These are phyloP conservation scores for Mirounga angustirostris DNA, from an alignment of 2,113 vertebrate species.

Conservation along the genomic window DNA sequence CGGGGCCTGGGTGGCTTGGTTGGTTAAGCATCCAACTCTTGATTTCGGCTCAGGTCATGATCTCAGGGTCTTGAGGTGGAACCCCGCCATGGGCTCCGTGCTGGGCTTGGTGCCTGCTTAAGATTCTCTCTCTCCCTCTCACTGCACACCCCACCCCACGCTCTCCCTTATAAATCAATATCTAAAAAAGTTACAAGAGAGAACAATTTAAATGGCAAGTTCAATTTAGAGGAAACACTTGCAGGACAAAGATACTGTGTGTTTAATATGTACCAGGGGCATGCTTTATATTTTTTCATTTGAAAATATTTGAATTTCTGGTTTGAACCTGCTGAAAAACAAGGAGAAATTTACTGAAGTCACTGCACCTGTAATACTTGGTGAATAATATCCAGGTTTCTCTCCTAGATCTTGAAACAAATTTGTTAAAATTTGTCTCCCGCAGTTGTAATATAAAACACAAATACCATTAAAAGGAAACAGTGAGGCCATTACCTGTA, in stretches of 20 bases:
- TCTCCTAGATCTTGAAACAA: conserved; percentile 19
- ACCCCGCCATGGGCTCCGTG: neutral
- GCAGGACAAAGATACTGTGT: neutral
- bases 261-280: neutral
- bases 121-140: neutral
- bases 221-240: neutral
- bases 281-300: neutral
- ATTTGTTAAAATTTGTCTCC: conserved; percentile 36
- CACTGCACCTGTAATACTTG: neutral
- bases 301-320: neutral
- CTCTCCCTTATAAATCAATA: neutral
- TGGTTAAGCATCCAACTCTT: neutral
- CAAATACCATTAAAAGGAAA: conserved; percentile 46
- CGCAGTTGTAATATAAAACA: neutral
- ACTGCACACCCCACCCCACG: neutral
- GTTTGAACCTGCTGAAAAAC: conserved; percentile 17
- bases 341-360: conserved; percentile 30
- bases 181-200: neutral
- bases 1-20: neutral
- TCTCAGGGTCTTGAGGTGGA: neutral
- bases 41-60: neutral
- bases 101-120: neutral
- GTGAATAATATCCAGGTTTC: conserved; percentile 48
- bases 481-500: neutral
- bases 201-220: conserved; percentile 25